Base-by-base conservation (phyloP, 2,797 vertebrate genomes). In the Anguilla pacifica region DNA sequence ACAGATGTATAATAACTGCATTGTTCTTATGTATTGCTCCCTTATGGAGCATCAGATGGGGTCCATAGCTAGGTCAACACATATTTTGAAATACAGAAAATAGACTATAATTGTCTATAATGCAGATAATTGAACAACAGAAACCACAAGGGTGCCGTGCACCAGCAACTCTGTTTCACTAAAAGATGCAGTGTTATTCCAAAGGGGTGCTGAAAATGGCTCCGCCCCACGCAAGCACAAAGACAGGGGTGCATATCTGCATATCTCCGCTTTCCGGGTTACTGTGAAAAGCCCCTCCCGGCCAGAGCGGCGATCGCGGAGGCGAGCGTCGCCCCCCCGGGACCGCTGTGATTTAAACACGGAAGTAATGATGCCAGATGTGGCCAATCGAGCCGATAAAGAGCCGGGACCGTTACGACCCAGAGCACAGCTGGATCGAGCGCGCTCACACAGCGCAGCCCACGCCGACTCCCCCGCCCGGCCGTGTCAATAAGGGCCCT, bases 341-440 rank as follows among this genome's bases (percentile, higher is more conserved):
- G 35, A 61, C 61, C n/a, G 82, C 85, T 85, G 90, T 90, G 89
- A 90, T 87, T 82, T 89, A 87, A 89, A 93, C 92, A 91, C 93
- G 90, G 92, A 92, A 90, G 91, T 92, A 94, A 93, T 88, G 88
- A 92, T 70, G 88, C 93, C 95, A 96, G 94, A 96, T 95, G 95
- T 94, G 94, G 93, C 94, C 93, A 94, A 94, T 95, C 90, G 93
- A 86, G 91, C 91, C 92, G 92, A 93, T 95, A 94, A 95, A 94
- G 92, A 92, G 90, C 79, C 83, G 88, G 91, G 89, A 91, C 92
- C 92, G 93, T 93, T 89, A 90, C 70, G 88, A 92, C 86, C 86
- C 51, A 88, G 86, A 83, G 25, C 91, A 92, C 95, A 95, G 95
- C 95, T 96, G 95, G 91, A 91, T 43, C 88, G 81, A 46, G 74